Evolutionary conservation across 1,140 invertebrate genomes (phyloP), one percentile per base, ranked within the genome.

Genomic region (Cydia fagiglandana): DNA sequence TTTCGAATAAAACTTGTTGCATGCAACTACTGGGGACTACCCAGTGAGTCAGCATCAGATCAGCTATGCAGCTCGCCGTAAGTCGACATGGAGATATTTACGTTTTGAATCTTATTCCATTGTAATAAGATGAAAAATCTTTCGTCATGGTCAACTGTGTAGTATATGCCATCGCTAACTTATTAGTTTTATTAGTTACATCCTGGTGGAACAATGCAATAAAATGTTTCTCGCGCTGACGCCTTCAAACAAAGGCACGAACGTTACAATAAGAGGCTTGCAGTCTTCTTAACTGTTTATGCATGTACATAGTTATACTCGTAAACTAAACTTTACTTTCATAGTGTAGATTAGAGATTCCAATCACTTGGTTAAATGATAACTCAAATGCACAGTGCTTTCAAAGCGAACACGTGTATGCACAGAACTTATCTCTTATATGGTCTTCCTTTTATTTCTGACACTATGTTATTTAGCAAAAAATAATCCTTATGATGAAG

Each of bases 121-220:
- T 53, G 50, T n/a, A n/a, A 53, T 6, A 53, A 53, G 50, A n/a
- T n/a, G 10, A 7, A 47, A n/a, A 53, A 53, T 53, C 13, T 53
- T 53, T 53, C 34, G 6, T 12, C 13, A 13, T 13, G 4, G 9
- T 3, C 15, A 6, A 6, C 15, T n/a, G 13, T n/a, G 50, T n/a
- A 53, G 50, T n/a, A 53, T n/a, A 53, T 50, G 50, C 5, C 1
- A 53, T 17, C 10, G 17, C 56, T 61, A 12, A n/a, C 3, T 15
- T 61, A 61, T 61, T 61, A 24, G 56, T 61, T 61, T 61, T 61
- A 61, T 61, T 61, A 24, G 56, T 61, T 56, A 61, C 56, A 20
- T 61, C 56, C 56, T 61, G 15, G 56, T 24, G 56, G 56, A 61
- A 61, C 56, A 61, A 61, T 61, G 56, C 56, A 61, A 61, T 61